A percentile compares a stretch with the other conserved stretches of the same genome.
These are phyloP conservation scores for Neodon shergylaensis DNA, from an alignment of 2,113 vertebrate species.

Conservation along the genomic window DNA sequence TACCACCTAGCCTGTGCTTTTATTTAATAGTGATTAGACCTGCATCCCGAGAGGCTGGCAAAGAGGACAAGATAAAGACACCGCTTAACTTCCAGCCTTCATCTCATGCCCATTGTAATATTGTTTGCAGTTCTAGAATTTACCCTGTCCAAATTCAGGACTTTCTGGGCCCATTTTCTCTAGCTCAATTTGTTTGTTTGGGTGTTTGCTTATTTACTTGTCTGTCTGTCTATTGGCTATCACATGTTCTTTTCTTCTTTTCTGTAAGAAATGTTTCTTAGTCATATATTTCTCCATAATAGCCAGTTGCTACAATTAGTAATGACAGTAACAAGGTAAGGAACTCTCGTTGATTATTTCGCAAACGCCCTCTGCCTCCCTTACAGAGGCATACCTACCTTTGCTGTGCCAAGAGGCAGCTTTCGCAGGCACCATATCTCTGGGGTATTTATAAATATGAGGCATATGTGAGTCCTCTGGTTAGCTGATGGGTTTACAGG, in stretches of 20 bases:
- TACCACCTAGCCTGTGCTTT: not conserved
- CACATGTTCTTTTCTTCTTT: constrained; percentile 24
- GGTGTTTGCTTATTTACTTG: no score
- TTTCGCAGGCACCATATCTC: not conserved
- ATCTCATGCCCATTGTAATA: not conserved
- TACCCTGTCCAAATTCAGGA: not conserved
- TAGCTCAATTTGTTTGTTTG: not conserved
- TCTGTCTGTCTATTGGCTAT: not conserved
- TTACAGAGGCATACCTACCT: constrained; percentile 39
- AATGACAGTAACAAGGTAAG: constrained; percentile 34
- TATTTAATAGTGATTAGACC: not conserved
- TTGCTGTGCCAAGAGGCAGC: constrained; percentile 56
- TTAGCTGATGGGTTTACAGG: constrained; percentile 63
- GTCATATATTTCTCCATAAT: constrained; percentile 33
- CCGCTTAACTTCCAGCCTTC: constrained; percentile 32
- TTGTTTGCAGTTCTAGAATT: constrained; percentile 31
- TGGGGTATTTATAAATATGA: constrained; percentile 60
- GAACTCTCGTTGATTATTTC: not conserved
- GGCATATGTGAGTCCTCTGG: constrained; percentile 58
- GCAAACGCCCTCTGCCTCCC: not conserved
- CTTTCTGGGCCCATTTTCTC: not conserved
- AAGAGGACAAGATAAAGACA: not conserved
- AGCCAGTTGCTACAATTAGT: constrained; percentile 38
- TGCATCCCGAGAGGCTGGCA: not conserved
- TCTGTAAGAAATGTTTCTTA: constrained; percentile 26